phyloP scores from a whole-genome alignment of 2,113 vertebrate genomes.

The Psilopogon haemacephalus region DNA sequence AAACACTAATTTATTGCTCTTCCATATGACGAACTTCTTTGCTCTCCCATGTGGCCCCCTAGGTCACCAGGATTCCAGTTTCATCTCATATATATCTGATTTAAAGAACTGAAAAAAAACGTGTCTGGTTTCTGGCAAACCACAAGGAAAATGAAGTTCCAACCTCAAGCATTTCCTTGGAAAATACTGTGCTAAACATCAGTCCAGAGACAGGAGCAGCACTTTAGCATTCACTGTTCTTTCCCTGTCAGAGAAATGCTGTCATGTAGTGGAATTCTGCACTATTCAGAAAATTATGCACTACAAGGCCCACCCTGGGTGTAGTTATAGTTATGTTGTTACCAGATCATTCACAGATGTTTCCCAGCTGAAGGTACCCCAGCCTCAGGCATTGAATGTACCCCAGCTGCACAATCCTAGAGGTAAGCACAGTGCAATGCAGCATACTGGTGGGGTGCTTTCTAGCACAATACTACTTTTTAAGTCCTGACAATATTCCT shows the following conservation, averaged over 20 bases:
- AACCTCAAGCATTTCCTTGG: conserved; percentile 37
- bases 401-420: not conserved
- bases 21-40: not conserved
- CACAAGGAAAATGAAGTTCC: not conserved
- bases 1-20: not conserved
- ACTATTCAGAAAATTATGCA: not conserved
- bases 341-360: not conserved
- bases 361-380: not conserved
- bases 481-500: not conserved
- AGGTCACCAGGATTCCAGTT: not conserved
- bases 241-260: not conserved
- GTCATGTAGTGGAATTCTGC: not conserved
- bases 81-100: not conserved
- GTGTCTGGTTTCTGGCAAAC: conserved; percentile 3
- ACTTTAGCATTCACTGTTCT: not conserved
- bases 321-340: not conserved
- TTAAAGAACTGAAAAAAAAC: not conserved
- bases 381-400: not conserved
- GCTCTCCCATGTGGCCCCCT: not conserved
- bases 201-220: not conserved
- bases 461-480: not conserved
- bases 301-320: not conserved
- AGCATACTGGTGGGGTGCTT: accelerated
- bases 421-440: not conserved
- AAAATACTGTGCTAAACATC: not conserved